Base-by-base conservation (phyloP, 2,113 vertebrate genomes). In the Heterotis niloticus region DNA sequence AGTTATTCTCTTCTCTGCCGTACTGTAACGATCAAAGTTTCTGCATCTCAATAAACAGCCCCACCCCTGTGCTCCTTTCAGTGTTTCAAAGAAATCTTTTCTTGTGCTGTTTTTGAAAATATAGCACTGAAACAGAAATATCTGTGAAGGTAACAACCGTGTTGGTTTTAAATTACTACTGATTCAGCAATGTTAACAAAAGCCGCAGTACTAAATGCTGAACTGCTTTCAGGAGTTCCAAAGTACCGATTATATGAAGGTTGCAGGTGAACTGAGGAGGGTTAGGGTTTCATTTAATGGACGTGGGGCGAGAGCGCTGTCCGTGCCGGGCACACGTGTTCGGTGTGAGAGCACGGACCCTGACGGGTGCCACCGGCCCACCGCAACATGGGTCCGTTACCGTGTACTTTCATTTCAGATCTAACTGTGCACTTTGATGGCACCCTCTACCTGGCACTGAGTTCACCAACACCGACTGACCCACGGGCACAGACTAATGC, bases 11-110 rank as follows among this genome's bases (percentile, higher is more conserved):
- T 52, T 72, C 34, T 23, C 44, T 72, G 20, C 69, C 23, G 44
- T 56, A 51, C 29, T 77, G 29, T 23, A 77, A 29, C 29, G 16
- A 62, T 59, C 74, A 75, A 62, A n/a, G 56, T 62, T 34, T 34
- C 28, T 60, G 56, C 29, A 52, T 29, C 29, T 64, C 44, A 28
- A 76, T 10, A 76, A 69, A 76, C 62, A 68, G 2, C 34, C 17
- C 23, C 28, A 24, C n/a, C 23, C 12, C 28, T 11, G 16, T 67
- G 29, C 26, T 68, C 14, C 28, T 44, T 44, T 69, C 20, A 29
- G 17, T 29, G 28, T 69, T 34, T 34, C 12, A 26, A 2, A 44
- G 34, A 44, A 12, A 69, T 69, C 14, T 44, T 2, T 44, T 44
- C 34, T n/a, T n/a, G n/a, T n/a, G n/a, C n/a, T n/a, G 34, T 7